Conservation (phyloP, 2,888 invertebrate species). For the Caradrina kadenii region DNA sequence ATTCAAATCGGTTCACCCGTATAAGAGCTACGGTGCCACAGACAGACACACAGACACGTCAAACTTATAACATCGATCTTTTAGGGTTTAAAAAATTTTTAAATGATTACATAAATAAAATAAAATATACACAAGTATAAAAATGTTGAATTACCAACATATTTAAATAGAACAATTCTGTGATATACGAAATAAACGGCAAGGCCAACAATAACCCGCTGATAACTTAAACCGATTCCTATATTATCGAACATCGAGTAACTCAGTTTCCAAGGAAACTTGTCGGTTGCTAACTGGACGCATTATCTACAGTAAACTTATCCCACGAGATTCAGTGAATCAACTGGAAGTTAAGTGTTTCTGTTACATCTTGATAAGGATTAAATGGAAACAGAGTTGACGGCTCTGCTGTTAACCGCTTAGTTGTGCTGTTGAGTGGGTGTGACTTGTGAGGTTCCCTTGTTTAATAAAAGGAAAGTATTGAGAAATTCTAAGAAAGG, state of each 20-base stretch:
- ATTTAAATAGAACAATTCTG: no score
- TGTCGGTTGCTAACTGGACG: slow-evolving; percentile 50
- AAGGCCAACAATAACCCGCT: slow-evolving; percentile 28
- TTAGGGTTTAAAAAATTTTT: no score
- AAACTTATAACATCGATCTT: no score
- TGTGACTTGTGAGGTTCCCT: slow-evolving; percentile 19
- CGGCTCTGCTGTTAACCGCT: slow-evolving; percentile 16
- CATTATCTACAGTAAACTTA: slow-evolving; percentile 54
- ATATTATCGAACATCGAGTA: slow-evolving; percentile 34
- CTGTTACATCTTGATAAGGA: slow-evolving; percentile 51
- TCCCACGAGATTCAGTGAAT: slow-evolving; percentile 52
- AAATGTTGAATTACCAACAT: no score
- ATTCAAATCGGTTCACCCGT: no score
- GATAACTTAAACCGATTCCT: slow-evolving; percentile 43
- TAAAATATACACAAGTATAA: no score
- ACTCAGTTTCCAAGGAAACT: slow-evolving; percentile 42
- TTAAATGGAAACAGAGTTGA: slow-evolving; percentile 53
- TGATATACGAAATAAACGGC: no score
- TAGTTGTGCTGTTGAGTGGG: slow-evolving; percentile 13
- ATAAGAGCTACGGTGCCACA: no score
- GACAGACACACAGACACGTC: no score
- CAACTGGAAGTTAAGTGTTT: slow-evolving; percentile 47
- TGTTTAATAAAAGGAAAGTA: background rate
- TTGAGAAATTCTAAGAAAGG: background rate
- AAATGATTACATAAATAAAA: no score